Conservation (phyloP, 1,140 invertebrate genomes). For the Plodia interpunctella region DNA sequence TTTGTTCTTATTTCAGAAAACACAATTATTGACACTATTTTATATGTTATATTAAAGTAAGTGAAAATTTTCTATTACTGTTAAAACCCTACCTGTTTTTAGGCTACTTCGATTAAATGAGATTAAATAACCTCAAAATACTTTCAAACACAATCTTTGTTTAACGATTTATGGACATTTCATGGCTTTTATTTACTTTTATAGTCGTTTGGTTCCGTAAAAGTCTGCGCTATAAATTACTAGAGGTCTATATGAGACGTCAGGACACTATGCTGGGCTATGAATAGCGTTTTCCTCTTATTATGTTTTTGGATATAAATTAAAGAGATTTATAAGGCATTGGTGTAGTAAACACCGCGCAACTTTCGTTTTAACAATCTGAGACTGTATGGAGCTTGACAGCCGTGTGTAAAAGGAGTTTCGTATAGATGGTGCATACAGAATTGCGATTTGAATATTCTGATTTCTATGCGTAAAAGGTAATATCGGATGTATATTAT, state of each 20-base stretch:
- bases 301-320: constrained; percentile 71
- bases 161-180: constrained; percentile 63
- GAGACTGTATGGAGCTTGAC: constrained; percentile 13
- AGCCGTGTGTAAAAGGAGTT: neutral
- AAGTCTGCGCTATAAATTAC: constrained; percentile 71
- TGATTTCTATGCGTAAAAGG: too few relatives aligned
- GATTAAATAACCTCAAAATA: neutral
- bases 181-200: constrained; percentile 73
- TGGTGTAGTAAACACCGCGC: constrained; percentile 33
- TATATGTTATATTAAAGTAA: too few relatives aligned
- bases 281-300: constrained; percentile 70
- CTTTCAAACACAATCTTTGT: constrained; percentile 36
- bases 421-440: neutral
- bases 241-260: constrained; percentile 30
- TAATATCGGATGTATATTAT: too few relatives aligned
- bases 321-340: constrained; percentile 57
- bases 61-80: too few relatives aligned
- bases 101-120: neutral
- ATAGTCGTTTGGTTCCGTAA: constrained; percentile 55
- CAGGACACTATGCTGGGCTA: constrained; percentile 43
- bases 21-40: too few relatives aligned
- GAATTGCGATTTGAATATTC: neutral
- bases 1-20: too few relatives aligned
- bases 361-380: constrained; percentile 39
- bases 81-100: too few relatives aligned